These are phyloP conservation scores for Drosophila anomalata DNA, from an alignment of 2,888 invertebrate genomes.

Conservation along the genomic window DNA sequence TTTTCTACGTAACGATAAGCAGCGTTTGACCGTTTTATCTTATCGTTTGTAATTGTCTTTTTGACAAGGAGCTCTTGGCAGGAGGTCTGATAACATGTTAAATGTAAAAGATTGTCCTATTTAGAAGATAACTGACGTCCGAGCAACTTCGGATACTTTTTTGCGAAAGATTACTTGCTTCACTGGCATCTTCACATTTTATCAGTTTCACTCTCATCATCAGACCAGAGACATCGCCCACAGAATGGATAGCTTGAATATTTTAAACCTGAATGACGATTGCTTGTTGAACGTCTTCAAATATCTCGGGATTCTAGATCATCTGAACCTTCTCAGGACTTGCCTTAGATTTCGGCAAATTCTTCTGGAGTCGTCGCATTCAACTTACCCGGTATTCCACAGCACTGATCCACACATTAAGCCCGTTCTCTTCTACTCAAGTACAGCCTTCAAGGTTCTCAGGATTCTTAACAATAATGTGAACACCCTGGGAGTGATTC, in stretches of 20 bases:
- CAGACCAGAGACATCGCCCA: neutral
- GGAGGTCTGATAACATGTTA: neutral
- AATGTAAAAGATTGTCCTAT: no score
- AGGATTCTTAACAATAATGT: constrained; percentile 6
- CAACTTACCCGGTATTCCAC: constrained; percentile 20
- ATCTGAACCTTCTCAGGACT: constrained; percentile 3
- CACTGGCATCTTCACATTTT: neutral
- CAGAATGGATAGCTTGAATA: constrained; percentile 6
- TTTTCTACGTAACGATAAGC: neutral
- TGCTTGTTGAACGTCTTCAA: constrained; percentile 16
- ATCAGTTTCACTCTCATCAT: neutral
- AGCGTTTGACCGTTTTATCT: neutral
- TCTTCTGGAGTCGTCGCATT: neutral
- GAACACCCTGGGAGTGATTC: constrained; percentile 7
- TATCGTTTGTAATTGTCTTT: neutral
- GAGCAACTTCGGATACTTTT: neutral
- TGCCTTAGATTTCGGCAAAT: constrained; percentile 4
- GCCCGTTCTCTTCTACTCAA: constrained; percentile 12
- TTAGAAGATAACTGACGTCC: neutral
- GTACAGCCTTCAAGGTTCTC: neutral
- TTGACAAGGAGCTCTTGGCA: neutral
- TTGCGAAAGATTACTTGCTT: neutral
- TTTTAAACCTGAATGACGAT: constrained; percentile 25
- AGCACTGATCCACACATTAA: neutral
- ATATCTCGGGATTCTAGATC: constrained; percentile 21